phyloP scores from a whole-genome alignment of 2,797 vertebrate genomes.

The Argentina silus region DNA sequence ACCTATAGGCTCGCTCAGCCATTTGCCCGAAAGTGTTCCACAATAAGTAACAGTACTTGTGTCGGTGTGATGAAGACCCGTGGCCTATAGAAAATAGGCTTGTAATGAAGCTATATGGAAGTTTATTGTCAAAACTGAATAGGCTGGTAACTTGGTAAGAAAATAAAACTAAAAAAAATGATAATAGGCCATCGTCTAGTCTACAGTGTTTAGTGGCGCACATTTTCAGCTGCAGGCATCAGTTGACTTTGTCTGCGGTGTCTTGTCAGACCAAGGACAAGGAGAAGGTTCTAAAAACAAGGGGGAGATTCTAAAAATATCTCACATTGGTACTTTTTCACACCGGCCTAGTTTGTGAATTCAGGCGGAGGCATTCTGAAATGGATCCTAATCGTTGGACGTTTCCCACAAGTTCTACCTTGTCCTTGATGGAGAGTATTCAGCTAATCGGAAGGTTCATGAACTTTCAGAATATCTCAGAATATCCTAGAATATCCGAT shows the following conservation, averaged over 20 bases:
- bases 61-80: too few species aligned
- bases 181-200: too few species aligned
- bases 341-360: slow-evolving; percentile 1
- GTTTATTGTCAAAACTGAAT: too few species aligned
- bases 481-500: neutral
- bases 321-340: neutral
- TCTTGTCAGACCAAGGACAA: neutral
- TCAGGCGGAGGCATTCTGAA: neutral
- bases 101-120: too few species aligned
- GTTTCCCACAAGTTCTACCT: neutral
- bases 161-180: too few species aligned
- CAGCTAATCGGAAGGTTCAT: neutral
- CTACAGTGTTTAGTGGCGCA: neutral
- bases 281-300: neutral
- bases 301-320: slow-evolving; percentile 35
- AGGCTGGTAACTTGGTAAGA: too few species aligned
- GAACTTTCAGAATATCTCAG: neutral
- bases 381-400: neutral
- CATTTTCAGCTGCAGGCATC: neutral
- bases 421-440: neutral
- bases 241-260: neutral
- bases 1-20: neutral
- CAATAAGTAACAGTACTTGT: neutral
- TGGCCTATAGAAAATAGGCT: too few species aligned
- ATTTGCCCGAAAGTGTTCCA: neutral